Evolutionary conservation across 2,797 vertebrate genomes (phyloP), one percentile per base, ranked within the genome.

Genomic region (Molothrus ater): DNA sequence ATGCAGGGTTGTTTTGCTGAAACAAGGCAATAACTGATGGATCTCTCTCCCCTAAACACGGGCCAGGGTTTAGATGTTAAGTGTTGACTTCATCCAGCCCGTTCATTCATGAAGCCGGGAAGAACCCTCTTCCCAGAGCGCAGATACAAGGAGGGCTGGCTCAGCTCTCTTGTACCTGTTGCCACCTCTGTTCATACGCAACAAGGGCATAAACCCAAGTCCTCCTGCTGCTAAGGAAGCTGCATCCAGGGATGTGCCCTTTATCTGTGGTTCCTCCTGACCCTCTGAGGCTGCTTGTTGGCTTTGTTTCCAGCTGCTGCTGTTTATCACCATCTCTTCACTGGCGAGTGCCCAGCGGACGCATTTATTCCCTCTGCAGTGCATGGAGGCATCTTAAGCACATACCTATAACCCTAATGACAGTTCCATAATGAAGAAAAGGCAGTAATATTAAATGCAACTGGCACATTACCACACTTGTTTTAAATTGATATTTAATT

Each of bases 401-500:
- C 95, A 91, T 94, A 97, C 93, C 96, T 51, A 72, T 96, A 96
- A 83, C 64, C 86, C 84, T 86, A 86, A 61, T 80, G 82, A 73
- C 0, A n/a, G 69, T 59, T 75, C 87, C 91, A 97, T 91, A 93
- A 92, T 19, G 90, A 97, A 96, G 92, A 95, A 95, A 97, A 96
- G 90, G 81, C 90, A 93, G 95, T 83, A 94, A 92, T 95, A 93
- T 97, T 96, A 94, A 97, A 96, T 96, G 95, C 83, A 4, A 97
- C 95, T 90, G 91, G 94, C 97, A 93, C 96, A 97, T 97, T 97
- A 96, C 96, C 94, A 97, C 92, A 96, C 95, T 97, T 97, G 97
- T 96, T 97, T 97, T 96, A 97, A 98, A 98, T 97, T 98, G 97
- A 97, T 97, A 98, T 97, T 98, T 98, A 98, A 98, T 98, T 98